Evolutionary conservation across 2,113 vertebrate genomes (phyloP), one percentile per base, ranked within the genome.

Genomic region (Lates calcarifer): DNA sequence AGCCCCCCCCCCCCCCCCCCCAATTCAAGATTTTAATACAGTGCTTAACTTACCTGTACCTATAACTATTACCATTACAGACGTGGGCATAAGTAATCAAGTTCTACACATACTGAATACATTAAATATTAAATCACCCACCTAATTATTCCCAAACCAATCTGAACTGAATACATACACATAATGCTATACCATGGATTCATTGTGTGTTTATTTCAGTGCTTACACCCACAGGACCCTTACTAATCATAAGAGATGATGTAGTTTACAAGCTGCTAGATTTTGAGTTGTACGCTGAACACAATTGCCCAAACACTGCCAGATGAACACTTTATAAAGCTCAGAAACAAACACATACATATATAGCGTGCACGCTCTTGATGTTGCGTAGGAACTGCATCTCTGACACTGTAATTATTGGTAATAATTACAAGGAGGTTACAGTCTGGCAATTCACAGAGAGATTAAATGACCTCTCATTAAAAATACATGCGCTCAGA

Each of bases 381-480:
- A 62, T 15, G 56, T 76, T 84, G 57, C 61, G 64, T 66, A 69
- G 33, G 39, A n/a, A 57, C 47, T 29, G 66, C 53, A 55, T 72
- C 68, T 13, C 24, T 33, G 45, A 49, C 53, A 33, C 63, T 39
- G 43, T 76, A 68, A 77, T 82, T 68, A 81, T 66, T 49, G 41
- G 24, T 76, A 72, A 89, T 77, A 72, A 86, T 62, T 55, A 74
- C 60, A 60, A 66, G 4, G n/a, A 64, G 55, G 39, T 10, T 63
- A 47, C 72, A 61, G 72, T 29, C 73, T 69, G 56, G 45, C 62
- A 78, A 63, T 85, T 84, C 66, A 62, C 57, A 37, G 49, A 85
- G 37, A 47, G 45, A 70, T 49, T 58, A 74, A 88, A 85, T 84
- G 78, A 84, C 86, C 85, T n/a, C 78, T 87, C 68, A 84, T 90